These are phyloP conservation scores for Trichonephila clavata DNA, from an alignment of 1,140 invertebrate species.

Conservation along the genomic window DNA sequence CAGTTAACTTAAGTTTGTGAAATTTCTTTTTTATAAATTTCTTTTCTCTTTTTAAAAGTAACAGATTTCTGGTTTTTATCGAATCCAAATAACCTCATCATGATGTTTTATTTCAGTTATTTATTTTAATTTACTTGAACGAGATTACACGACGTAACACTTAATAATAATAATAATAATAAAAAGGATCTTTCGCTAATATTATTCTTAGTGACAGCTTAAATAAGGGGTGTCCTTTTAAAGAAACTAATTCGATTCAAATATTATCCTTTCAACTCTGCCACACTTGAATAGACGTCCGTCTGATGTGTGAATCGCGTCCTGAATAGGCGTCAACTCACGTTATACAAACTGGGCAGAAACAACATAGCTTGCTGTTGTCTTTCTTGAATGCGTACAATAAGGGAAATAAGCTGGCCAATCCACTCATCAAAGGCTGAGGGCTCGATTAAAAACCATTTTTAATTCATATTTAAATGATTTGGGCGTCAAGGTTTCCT, in stretches of 20 bases:
- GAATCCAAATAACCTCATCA: too few species aligned
- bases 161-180: too few species aligned
- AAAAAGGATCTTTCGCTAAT: neutral
- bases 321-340: neutral
- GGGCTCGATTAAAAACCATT: conserved; percentile 16
- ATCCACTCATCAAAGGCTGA: neutral
- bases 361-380: conserved; percentile 6
- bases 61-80: too few species aligned
- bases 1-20: too few species aligned
- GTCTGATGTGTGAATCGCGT: neutral
- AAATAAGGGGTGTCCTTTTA: neutral
- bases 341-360: neutral
- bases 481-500: neutral
- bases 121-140: too few species aligned
- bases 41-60: too few species aligned
- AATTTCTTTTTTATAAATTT: too few species aligned
- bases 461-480: conserved; percentile 35
- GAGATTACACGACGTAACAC: too few species aligned
- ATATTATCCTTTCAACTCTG: too few species aligned
- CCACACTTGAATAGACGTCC: neutral
- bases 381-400: conserved; percentile 12
- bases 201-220: neutral
- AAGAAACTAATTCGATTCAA: neutral
- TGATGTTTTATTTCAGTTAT: too few species aligned
- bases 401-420: neutral